These are phyloP conservation scores for Cydia splendana DNA, from an alignment of 1,140 invertebrate species.

Conservation along the genomic window DNA sequence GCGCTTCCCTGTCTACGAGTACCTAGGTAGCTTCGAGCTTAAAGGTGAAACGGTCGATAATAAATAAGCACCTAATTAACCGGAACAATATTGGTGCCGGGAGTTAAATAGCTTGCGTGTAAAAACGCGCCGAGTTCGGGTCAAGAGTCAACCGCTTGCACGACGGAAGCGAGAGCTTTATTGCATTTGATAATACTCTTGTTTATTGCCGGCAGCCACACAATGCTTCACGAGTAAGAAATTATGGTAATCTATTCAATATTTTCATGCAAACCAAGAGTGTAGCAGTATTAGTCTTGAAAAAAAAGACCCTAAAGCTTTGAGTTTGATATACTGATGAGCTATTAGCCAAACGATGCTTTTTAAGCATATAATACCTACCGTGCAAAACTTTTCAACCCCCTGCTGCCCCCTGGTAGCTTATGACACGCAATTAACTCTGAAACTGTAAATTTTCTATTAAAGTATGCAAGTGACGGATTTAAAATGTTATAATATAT, in stretches of 20 bases:
- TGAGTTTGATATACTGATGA: too few species aligned
- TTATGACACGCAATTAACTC: too few species aligned
- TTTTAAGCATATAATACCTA: too few species aligned
- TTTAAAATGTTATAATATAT: too few species aligned
- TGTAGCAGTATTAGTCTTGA: not conserved
- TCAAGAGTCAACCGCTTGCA: constrained; percentile 19
- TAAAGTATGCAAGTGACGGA: too few species aligned
- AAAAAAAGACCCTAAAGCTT: too few species aligned
- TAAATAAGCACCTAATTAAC: constrained; percentile 15
- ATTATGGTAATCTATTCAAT: not conserved
- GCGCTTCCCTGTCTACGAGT: not conserved
- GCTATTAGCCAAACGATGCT: too few species aligned
- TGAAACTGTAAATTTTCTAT: too few species aligned
- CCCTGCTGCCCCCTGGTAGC: too few species aligned
- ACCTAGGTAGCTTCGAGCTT: too few species aligned
- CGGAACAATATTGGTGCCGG: not conserved
- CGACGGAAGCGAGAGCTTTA: constrained; percentile 24
- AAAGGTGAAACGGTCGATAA: constrained; percentile 9
- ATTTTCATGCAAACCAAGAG: not conserved
- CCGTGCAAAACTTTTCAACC: too few species aligned
- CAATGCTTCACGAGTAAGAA: not conserved
- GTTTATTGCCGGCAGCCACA: constrained; percentile 7
- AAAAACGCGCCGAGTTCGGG: constrained; percentile 19
- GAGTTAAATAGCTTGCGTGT: constrained; percentile 17
- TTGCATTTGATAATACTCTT: constrained; percentile 2